Evolutionary conservation across 2,888 invertebrate species (phyloP).

Genomic region (Thelaira solivaga): DNA sequence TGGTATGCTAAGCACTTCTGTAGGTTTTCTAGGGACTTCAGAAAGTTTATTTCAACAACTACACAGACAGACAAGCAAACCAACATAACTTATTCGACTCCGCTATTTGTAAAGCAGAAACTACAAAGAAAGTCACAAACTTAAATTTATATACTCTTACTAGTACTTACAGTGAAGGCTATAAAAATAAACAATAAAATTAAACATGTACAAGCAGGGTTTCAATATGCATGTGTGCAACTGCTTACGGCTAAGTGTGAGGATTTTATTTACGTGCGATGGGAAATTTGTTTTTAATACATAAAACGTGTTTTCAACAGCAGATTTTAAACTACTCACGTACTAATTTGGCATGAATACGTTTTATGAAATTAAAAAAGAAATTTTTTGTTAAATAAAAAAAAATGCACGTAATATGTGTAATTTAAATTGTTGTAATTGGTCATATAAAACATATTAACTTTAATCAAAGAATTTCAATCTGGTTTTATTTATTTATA

Average conservation of each 20-base stretch:
- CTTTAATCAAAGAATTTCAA: constrained; percentile 30
- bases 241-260: not conserved
- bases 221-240: not conserved
- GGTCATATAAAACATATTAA: constrained; percentile 36
- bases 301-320: constrained; percentile 3
- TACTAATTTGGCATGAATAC: not conserved
- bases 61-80: no score
- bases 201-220: no score
- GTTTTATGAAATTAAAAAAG: not conserved
- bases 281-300: constrained; percentile 14
- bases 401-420: constrained; percentile 33
- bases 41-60: no score
- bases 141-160: no score
- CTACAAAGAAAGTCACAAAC: no score
- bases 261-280: constrained; percentile 7
- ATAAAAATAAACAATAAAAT: no score
- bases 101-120: no score
- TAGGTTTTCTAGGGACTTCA: no score
- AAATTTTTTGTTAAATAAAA: constrained; percentile 17
- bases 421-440: constrained; percentile 27
- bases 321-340: not conserved
- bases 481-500: constrained; percentile 10
- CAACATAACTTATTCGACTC: no score
- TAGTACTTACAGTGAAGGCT: no score
- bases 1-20: no score